These are phyloP conservation scores for Dexiosoma caninum DNA, from an alignment of 2,888 invertebrate species.

Conservation along the genomic window DNA sequence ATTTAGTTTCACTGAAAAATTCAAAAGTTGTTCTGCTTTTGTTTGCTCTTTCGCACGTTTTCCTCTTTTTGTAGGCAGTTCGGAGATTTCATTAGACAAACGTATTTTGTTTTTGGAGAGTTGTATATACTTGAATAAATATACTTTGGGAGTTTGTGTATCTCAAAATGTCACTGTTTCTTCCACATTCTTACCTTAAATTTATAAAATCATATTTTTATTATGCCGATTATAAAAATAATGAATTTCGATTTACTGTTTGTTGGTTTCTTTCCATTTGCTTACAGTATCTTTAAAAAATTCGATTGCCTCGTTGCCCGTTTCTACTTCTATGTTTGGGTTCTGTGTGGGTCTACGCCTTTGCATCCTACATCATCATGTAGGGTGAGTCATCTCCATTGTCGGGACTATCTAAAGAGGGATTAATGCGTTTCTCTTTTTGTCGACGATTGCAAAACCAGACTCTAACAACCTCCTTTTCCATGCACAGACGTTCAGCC, in stretches of 20 bases:
- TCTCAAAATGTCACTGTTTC: too few species aligned
- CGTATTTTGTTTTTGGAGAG: too few species aligned
- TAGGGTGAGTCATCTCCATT: constrained; percentile 77
- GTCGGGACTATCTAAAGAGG: constrained; percentile 85
- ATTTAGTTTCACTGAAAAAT: too few species aligned
- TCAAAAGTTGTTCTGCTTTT: too few species aligned
- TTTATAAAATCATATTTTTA: not conserved
- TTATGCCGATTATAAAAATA: not conserved
- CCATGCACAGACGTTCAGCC: constrained; percentile 96
- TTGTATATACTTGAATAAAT: not conserved
- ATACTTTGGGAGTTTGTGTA: too few species aligned
- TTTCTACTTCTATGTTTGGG: not conserved
- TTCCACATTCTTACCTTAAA: constrained; percentile 7
- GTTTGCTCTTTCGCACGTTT: too few species aligned
- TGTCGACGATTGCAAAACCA: constrained; percentile 98
- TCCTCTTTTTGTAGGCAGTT: too few species aligned
- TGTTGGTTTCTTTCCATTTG: not conserved
- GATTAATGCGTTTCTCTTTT: constrained; percentile 97
- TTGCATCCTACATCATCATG: constrained; percentile 69
- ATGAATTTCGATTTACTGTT: not conserved
- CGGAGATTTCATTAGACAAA: too few species aligned
- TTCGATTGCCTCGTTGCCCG: constrained; percentile 56
- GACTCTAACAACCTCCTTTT: constrained; percentile 95
- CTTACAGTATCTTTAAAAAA: constrained; percentile 15
- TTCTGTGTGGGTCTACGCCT: too few species aligned